Evolutionary conservation across 2,888 invertebrate species (phyloP), one percentile per base, ranked within the genome.

Genomic region (Megastigmus dorsalis): DNA sequence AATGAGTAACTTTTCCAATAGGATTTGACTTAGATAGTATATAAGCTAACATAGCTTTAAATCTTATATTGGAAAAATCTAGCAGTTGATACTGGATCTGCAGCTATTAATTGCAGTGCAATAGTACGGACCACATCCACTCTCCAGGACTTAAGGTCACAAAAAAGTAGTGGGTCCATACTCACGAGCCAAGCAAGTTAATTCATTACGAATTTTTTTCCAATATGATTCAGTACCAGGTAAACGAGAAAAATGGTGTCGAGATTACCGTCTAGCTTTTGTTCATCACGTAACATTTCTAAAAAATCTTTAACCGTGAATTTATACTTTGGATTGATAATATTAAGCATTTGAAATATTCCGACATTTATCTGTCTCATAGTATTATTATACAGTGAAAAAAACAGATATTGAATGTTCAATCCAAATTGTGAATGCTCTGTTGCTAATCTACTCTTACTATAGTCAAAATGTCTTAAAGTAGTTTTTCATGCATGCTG

Each of bases 391-490:
- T 48, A 9, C 6, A 48, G 13, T 48, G 13, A 52, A 75, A 71
- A 80, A 71, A 82, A 82, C 20, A 82, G 52, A 69, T 80, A 80
- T 62, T 81, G 81, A 30, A n/a, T n/a, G n/a, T n/a, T n/a, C n/a
- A n/a, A n/a, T n/a, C n/a, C n/a, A n/a, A n/a, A n/a, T n/a, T n/a
- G n/a, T n/a, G n/a, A n/a, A n/a, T n/a, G n/a, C n/a, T n/a, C n/a
- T n/a, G n/a, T n/a, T n/a, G n/a, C n/a, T 68, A 81, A 33, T 52
- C 75, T 67, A 41, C 36, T 26, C 76, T 80, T 81, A 18, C 79
- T 79, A 54, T 52, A 79, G n/a, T 82, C 79, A 54, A 68, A 80
- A 66, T 80, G 75, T 36, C 50, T 65, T 9, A 50, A 50, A 15
- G 23, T 36, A 7, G 28, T 6, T 7, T 5, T 2, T 30, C 48